phyloP scores from a whole-genome alignment of 2,797 vertebrate genomes.

The Eulemur mongoz region DNA sequence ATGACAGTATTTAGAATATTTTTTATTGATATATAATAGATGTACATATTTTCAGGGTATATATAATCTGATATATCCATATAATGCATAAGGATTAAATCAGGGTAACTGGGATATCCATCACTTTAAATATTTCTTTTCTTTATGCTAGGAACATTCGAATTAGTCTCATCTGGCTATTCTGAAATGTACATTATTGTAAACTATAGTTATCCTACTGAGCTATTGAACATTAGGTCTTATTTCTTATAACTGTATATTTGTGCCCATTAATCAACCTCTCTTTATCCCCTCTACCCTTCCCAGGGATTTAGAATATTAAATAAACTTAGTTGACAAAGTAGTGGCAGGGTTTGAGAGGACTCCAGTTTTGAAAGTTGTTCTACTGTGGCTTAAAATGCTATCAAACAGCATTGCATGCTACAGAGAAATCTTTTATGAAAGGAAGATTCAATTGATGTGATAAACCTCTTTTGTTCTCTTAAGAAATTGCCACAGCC shows the following conservation, averaged over 20 bases:
- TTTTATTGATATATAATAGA: neutral
- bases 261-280: neutral
- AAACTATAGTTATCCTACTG: neutral
- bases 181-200: neutral
- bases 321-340: neutral
- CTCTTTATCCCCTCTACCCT: neutral
- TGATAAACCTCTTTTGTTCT: neutral
- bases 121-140: neutral
- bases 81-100: neutral
- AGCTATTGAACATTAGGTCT: neutral
- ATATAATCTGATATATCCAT: neutral
- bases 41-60: neutral
- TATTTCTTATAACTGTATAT: neutral
- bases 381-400: neutral
- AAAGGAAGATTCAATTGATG: neutral
- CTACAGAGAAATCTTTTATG: neutral
- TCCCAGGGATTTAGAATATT: neutral
- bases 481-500: neutral
- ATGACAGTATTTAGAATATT: neutral
- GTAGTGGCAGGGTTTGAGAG: neutral
- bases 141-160: neutral
- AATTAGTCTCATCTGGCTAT: neutral
- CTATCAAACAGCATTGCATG: neutral
- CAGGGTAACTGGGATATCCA: neutral
- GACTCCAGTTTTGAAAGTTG: neutral